Evolutionary conservation across 2,888 invertebrate species (phyloP).

Genomic region (Acronicta leporina): DNA sequence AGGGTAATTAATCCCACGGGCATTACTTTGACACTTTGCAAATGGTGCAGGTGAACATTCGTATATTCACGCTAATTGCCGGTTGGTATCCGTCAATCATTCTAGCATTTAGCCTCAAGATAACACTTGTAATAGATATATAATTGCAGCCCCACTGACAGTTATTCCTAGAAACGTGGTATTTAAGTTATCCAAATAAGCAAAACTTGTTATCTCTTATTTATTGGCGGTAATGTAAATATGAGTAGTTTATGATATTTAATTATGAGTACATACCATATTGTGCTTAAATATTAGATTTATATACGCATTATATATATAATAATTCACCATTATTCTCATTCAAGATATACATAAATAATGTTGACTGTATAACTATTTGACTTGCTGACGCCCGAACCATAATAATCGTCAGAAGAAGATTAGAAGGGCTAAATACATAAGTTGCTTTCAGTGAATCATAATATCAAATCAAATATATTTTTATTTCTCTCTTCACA

Average conservation of each 20-base stretch:
- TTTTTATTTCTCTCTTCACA: no score
- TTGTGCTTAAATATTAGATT: constrained; percentile 22
- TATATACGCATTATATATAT: no score
- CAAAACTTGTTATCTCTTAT: constrained; percentile 28
- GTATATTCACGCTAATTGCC: constrained; percentile 53
- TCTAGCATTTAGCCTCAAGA: constrained; percentile 47
- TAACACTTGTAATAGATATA: constrained; percentile 45
- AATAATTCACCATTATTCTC: no score
- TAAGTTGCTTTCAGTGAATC: no score
- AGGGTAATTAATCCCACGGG: constrained; percentile 53
- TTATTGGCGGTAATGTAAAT: constrained; percentile 40
- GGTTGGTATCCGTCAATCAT: constrained; percentile 49
- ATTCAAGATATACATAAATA: no score
- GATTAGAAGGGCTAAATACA: no score
- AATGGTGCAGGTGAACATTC: constrained; percentile 49
- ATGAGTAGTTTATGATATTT: constrained; percentile 41
- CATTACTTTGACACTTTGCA: constrained; percentile 53
- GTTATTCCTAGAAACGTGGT: constrained; percentile 31
- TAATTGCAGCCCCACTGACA: constrained; percentile 44
- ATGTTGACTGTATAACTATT: not conserved
- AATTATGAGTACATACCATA: constrained; percentile 14
- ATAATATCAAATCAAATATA: no score
- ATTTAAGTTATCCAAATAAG: constrained; percentile 42
- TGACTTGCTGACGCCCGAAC: no score
- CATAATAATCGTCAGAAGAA: no score